These are phyloP conservation scores for Ctenoplectra terminalis DNA, from an alignment of 1,140 invertebrate species.

Conservation along the genomic window DNA sequence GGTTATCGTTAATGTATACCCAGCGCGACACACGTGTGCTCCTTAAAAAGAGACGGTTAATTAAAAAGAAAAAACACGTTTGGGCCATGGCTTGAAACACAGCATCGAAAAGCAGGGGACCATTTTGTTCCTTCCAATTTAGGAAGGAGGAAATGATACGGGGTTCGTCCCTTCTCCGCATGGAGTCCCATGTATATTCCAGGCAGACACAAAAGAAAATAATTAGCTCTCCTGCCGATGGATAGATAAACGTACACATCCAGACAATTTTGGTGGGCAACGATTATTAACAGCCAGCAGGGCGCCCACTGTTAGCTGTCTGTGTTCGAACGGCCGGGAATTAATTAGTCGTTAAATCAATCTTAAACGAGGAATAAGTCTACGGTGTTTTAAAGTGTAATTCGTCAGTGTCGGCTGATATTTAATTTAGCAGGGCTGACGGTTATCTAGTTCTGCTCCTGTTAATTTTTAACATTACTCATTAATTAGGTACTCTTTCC, in stretches of 20 bases:
- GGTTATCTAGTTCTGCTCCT: not conserved
- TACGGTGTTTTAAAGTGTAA: not conserved
- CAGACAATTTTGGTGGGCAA: slow-evolving; percentile 65
- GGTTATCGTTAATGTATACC: not conserved
- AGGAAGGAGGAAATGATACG: slow-evolving; percentile 63
- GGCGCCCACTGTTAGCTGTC: slow-evolving; percentile 22
- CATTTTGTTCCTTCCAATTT: slow-evolving; percentile 71
- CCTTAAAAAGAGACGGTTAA: slow-evolving; percentile 35
- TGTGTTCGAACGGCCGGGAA: slow-evolving; percentile 33
- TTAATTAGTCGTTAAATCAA: slow-evolving; percentile 58
- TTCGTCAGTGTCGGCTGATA: not conserved
- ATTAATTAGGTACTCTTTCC: too few relatives aligned
- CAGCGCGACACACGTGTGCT: not conserved
- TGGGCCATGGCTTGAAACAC: not conserved
- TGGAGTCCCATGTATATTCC: slow-evolving; percentile 69
- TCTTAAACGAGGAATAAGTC: slow-evolving; percentile 35
- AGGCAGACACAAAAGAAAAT: slow-evolving; percentile 74
- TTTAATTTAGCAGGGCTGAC: not conserved
- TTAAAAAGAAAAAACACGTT: slow-evolving; percentile 35
- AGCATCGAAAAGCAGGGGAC: slow-evolving; percentile 21
- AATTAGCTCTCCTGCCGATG: slow-evolving; percentile 74
- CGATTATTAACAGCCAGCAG: slow-evolving; percentile 66
- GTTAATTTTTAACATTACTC: not conserved
- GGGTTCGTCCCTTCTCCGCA: slow-evolving; percentile 66
- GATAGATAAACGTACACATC: slow-evolving; percentile 56